Percentiles rank a stretch among this genome's conserved stretches.
phyloP scores from a whole-genome alignment of 2,888 invertebrate genomes.

The Tupiocoris notatus region DNA sequence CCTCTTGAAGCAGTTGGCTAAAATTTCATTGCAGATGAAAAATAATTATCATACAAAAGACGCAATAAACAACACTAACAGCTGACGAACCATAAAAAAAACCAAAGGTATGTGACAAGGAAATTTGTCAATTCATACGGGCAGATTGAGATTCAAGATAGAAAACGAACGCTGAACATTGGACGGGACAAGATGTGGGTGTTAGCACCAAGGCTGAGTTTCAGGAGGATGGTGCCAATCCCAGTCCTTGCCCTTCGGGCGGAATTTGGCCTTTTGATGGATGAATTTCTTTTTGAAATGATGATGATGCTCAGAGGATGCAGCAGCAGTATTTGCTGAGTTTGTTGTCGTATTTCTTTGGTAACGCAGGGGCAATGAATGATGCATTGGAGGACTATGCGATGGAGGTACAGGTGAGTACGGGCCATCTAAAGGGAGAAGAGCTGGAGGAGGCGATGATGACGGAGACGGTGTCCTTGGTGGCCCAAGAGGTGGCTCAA shows the following conservation, averaged over 20 bases:
- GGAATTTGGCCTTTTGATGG: conserved; percentile 65
- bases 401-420: conserved; percentile 53
- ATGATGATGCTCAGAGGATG: conserved; percentile 52
- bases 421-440: conserved; percentile 52
- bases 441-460: conserved; percentile 51
- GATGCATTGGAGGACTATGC: conserved; percentile 54
- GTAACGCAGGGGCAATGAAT: conserved; percentile 59
- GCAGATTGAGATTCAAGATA: background rate
- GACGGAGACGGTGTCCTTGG: conserved; percentile 62
- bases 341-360: conserved; percentile 56
- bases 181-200: background rate
- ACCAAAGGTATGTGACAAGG: background rate
- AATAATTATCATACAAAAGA: too few species aligned
- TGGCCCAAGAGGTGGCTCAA: conserved; percentile 55
- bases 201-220: conserved; percentile 50
- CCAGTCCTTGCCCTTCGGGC: conserved; percentile 73
- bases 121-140: conserved; percentile 14
- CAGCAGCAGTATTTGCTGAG: background rate
- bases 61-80: too few species aligned
- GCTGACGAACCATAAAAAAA: too few species aligned
- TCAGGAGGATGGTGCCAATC: conserved; percentile 58
- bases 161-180: background rate
- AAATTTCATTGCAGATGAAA: too few species aligned
- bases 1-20: too few species aligned
- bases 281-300: conserved; percentile 86